Evolutionary conservation across 2,797 vertebrate species (phyloP).

Genomic region (Alauda arvensis): DNA sequence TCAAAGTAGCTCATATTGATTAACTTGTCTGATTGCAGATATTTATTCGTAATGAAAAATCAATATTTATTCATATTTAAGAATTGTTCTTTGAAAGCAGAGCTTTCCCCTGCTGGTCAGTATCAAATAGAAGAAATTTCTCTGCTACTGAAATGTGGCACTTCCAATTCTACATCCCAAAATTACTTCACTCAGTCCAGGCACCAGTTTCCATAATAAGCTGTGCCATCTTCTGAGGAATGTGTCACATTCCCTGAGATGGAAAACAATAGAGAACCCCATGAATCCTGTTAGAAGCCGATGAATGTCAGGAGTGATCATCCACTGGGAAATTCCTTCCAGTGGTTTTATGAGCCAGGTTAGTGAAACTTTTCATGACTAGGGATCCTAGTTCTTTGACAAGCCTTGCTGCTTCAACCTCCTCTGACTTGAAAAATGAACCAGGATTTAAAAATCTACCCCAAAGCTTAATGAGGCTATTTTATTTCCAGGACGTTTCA

Average conservation of each 20-base stretch:
- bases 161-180: neutral
- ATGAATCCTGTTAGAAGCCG: neutral
- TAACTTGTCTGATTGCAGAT: neutral
- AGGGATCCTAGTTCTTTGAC: neutral
- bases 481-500: neutral
- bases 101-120: neutral
- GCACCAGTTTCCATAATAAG: neutral
- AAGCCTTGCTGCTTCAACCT: neutral
- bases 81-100: neutral
- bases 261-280: neutral
- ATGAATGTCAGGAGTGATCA: neutral
- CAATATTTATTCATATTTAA: slow-evolving; percentile 18
- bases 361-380: neutral
- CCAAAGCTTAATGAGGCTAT: neutral
- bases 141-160: neutral
- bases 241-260: neutral
- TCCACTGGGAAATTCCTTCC: neutral
- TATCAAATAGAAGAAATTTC: neutral
- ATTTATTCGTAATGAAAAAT: neutral
- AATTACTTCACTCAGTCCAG: neutral
- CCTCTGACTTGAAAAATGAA: neutral
- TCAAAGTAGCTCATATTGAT: neutral
- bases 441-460: neutral
- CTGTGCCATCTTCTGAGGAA: neutral
- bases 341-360: neutral